These are phyloP conservation scores for Neolamprologus falcicula DNA, from an alignment of 2,113 vertebrate genomes.

Conservation along the genomic window DNA sequence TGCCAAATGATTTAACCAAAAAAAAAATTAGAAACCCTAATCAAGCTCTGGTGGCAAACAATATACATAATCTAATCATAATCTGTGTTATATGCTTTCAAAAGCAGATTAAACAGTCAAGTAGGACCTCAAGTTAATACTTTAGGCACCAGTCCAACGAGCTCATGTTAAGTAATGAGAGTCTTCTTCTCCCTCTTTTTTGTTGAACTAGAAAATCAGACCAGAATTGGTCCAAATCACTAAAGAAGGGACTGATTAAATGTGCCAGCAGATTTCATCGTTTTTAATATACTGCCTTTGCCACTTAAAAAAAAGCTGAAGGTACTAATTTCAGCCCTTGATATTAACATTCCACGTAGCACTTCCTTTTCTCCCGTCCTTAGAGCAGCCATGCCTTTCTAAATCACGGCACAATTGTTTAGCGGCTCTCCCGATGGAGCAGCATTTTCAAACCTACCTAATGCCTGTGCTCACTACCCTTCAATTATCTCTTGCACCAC, in stretches of 20 bases:
- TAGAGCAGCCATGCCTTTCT: constrained; percentile 22
- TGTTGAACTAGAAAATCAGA: background rate
- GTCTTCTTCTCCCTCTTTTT: background rate
- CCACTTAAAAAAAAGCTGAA: constrained; percentile 8
- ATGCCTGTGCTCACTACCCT: constrained; percentile 50
- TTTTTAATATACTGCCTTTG: background rate
- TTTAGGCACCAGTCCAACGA: constrained; percentile 2
- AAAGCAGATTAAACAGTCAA: background rate
- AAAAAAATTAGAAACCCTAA: constrained; percentile 27
- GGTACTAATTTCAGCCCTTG: background rate
- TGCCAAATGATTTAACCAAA: constrained; percentile 29
- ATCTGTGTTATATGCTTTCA: background rate
- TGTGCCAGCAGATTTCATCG: background rate
- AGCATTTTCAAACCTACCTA: constrained; percentile 46
- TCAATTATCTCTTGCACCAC: constrained; percentile 61
- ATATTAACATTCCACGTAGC: background rate
- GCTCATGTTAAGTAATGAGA: background rate
- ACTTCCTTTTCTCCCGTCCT: background rate
- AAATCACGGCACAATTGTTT: constrained; percentile 22
- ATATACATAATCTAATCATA: background rate
- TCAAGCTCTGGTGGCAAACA: constrained; percentile 9
- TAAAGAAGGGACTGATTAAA: background rate
- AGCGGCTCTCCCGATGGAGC: constrained; percentile 11
- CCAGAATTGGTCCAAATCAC: constrained; percentile 2
- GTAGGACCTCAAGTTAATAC: background rate